Evolutionary conservation across 2,888 invertebrate species (phyloP).

Genomic region (Anticlea derivata): DNA sequence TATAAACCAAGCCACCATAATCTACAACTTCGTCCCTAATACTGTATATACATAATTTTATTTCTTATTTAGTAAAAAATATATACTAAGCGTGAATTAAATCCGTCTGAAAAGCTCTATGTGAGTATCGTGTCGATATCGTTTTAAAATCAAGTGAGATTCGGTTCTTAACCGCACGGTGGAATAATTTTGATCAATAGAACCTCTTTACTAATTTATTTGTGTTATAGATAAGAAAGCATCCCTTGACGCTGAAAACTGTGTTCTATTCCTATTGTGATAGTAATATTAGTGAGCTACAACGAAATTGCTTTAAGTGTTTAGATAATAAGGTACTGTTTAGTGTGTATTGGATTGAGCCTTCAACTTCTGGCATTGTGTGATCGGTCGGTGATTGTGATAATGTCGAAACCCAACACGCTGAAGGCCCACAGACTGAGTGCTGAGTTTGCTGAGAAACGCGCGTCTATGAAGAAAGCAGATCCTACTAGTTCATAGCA

Average conservation of each 20-base stretch:
- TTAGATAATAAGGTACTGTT: conserved; percentile 39
- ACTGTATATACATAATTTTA: conserved; percentile 79
- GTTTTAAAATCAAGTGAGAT: conserved; percentile 22
- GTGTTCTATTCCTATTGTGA: conserved; percentile 56
- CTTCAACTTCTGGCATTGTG: conserved; percentile 44
- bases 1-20: conserved; percentile 68
- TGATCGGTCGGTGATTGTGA: conserved; percentile 48
- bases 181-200: conserved; percentile 76
- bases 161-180: conserved; percentile 16
- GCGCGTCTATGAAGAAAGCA: conserved; percentile 69
- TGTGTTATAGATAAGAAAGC: conserved; percentile 67
- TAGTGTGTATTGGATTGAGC: conserved; percentile 33
- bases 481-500: conserved; percentile 78
- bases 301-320: conserved; percentile 61
- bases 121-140: conserved; percentile 12
- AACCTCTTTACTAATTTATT: conserved; percentile 76
- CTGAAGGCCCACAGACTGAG: conserved; percentile 79
- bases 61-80: conserved; percentile 64
- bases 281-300: conserved; percentile 53
- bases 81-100: conserved; percentile 64
- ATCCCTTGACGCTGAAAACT: conserved; percentile 55
- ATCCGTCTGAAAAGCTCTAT: conserved; percentile 64
- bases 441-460: conserved; percentile 78
- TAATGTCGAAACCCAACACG: conserved; percentile 78
- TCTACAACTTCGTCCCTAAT: conserved; percentile 73